Evolutionary conservation across 2,797 vertebrate genomes (phyloP).

Genomic region (Artibeus lituratus): DNA sequence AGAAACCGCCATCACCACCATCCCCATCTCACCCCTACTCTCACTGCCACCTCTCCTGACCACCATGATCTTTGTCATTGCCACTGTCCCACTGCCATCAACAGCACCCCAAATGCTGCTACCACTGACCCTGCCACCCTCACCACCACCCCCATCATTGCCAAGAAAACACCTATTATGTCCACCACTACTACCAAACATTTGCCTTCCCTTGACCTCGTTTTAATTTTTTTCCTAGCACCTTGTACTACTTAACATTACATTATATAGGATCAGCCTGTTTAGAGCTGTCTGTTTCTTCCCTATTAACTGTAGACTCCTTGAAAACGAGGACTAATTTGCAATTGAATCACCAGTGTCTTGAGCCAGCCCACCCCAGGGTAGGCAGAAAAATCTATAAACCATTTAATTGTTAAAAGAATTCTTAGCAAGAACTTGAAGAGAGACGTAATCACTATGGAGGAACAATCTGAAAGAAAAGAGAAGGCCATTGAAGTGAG

Average conservation of each 20-base stretch:
- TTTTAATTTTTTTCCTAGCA: neutral
- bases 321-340: neutral
- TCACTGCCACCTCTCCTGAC: neutral
- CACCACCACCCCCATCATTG: neutral
- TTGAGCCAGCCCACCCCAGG: neutral
- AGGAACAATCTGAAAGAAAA: neutral
- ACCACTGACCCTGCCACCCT: neutral
- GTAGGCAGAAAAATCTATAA: neutral
- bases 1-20: neutral
- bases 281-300: neutral
- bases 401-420: neutral
- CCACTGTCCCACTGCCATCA: neutral
- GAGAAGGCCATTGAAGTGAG: neutral
- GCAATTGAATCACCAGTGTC: neutral
- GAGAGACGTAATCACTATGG: neutral
- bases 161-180: neutral
- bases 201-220: neutral
- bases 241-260: neutral
- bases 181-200: too few species aligned
- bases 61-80: neutral
- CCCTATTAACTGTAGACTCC: neutral
- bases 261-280: neutral
- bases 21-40: fast-evolving
- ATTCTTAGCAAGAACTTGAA: neutral
- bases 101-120: neutral